These are phyloP conservation scores for Staurois parvus DNA, from an alignment of 2,797 vertebrate genomes.

Conservation along the genomic window DNA sequence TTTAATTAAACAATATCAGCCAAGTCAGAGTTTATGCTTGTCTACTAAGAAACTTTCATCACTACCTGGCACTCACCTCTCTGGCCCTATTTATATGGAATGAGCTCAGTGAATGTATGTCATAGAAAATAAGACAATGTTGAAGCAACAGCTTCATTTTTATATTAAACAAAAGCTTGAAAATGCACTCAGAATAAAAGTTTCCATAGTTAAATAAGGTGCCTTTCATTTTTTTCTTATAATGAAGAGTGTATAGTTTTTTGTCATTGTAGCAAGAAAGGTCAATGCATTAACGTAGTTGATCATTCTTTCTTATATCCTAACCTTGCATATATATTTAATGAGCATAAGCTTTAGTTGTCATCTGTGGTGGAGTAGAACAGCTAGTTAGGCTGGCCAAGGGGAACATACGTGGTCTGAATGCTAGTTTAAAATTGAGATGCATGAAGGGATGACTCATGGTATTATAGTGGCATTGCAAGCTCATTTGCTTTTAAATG, in stretches of 20 bases:
- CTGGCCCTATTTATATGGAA: conserved; percentile 23
- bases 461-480: too few relatives aligned
- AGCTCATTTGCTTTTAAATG: too few relatives aligned
- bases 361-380: too few relatives aligned
- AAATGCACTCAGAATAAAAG: background rate
- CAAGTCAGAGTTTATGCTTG: conserved; percentile 42
- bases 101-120: background rate
- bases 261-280: background rate
- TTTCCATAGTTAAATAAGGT: background rate
- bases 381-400: too few relatives aligned
- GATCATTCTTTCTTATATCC: background rate
- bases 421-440: too few relatives aligned
- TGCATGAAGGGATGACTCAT: too few relatives aligned
- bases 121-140: background rate
- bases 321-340: background rate
- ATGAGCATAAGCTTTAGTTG: background rate
- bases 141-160: conserved; percentile 25
- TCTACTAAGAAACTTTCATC: conserved; percentile 47
- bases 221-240: background rate
- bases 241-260: background rate
- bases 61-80: conserved; percentile 47
- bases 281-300: background rate
- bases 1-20: conserved; percentile 59
- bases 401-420: too few relatives aligned
- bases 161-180: background rate